phyloP scores from a whole-genome alignment of 2,113 vertebrate genomes.

The Eonycteris spelaea region DNA sequence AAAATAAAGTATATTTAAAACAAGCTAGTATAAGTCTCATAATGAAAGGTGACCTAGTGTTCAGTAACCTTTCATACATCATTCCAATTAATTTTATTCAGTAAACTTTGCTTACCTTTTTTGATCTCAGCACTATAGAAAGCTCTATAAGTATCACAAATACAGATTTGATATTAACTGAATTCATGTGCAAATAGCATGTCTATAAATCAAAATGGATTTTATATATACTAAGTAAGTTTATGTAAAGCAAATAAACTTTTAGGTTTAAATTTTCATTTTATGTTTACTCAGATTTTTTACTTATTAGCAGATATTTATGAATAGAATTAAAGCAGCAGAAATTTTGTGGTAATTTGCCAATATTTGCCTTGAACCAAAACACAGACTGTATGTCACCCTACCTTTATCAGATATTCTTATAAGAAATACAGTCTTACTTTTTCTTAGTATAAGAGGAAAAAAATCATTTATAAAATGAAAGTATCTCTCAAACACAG shows the following conservation, averaged over 20 bases:
- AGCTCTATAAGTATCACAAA: background rate
- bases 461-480: constrained; percentile 1
- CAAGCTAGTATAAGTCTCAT: background rate
- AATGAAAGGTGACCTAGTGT: background rate
- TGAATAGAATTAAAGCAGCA: background rate
- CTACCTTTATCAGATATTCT: background rate
- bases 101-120: background rate
- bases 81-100: constrained; percentile 4
- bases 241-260: background rate
- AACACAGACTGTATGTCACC: background rate
- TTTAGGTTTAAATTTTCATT: constrained; percentile 24
- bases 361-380: constrained; percentile 38
- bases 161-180: background rate
- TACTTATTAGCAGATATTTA: constrained; percentile 1
- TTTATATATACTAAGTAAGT: background rate
- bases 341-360: constrained; percentile 6
- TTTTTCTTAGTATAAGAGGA: background rate
- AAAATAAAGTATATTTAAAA: background rate
- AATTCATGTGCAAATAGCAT: background rate
- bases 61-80: constrained; percentile 1
- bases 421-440: background rate
- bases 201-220: constrained; percentile 4
- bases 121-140: constrained; percentile 12
- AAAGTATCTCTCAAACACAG: background rate
- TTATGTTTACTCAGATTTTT: background rate